Conservation (phyloP, 1,140 invertebrate species). For the Schlechtendalia chinensis region DNA sequence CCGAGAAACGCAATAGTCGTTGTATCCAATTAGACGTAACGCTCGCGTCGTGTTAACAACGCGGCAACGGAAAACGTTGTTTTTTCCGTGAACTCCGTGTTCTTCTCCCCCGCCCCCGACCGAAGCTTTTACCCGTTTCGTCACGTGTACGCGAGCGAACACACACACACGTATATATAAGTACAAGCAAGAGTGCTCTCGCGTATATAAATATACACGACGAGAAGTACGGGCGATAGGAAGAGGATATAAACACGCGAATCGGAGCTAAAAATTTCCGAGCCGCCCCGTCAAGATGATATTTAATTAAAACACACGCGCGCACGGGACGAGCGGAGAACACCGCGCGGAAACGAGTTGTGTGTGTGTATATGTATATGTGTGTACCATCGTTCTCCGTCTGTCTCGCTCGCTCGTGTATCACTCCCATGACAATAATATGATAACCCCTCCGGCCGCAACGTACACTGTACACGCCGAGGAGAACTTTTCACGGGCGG, state of each 20-base stretch:
- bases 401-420: slow-evolving; percentile 23
- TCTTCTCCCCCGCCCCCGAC: background rate
- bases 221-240: background rate
- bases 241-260: slow-evolving; percentile 36
- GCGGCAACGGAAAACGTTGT: background rate
- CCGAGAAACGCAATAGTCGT: background rate
- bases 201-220: background rate
- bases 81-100: background rate
- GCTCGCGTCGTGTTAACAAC: slow-evolving; percentile 20
- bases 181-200: background rate
- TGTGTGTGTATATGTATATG: too few species aligned
- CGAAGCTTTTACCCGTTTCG: background rate
- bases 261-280: slow-evolving; percentile 45
- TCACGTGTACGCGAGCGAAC: background rate
- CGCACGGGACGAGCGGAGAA: background rate
- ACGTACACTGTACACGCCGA: too few species aligned
- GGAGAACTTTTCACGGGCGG: slow-evolving; percentile 20
- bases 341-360: slow-evolving; percentile 1
- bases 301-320: slow-evolving; percentile 43
- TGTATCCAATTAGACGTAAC: slow-evolving; percentile 26
- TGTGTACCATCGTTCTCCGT: background rate
- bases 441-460: slow-evolving; percentile 9
- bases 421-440: slow-evolving; percentile 49
- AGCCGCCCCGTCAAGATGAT: slow-evolving; percentile 44
- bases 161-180: background rate